Percentiles rank a stretch among this genome's conserved stretches.
Conservation (phyloP, 2,113 vertebrate genomes). For the Eira barbara region DNA sequence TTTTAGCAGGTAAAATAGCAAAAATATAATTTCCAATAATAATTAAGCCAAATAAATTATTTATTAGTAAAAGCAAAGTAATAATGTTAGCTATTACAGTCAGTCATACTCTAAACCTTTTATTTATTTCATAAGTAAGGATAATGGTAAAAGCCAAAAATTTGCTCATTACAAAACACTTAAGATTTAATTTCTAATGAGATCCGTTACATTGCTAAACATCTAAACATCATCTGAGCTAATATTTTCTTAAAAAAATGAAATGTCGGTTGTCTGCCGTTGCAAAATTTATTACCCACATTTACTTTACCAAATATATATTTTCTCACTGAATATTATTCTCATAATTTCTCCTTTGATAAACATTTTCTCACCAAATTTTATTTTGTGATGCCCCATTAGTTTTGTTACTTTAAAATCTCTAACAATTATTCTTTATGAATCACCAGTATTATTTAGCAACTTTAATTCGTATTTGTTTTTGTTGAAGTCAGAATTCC, state of each 20-base stretch:
- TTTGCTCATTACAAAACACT: not conserved
- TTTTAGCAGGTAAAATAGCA: constrained; percentile 25
- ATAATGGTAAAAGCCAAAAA: not conserved
- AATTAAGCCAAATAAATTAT: constrained; percentile 43
- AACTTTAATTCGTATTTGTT: not conserved
- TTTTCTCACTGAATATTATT: constrained; percentile 13
- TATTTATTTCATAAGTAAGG: constrained; percentile 32
- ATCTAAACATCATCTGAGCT: not conserved
- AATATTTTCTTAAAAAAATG: not conserved
- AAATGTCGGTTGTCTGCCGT: not conserved
- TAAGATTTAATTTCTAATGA: constrained; percentile 3
- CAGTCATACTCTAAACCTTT: constrained; percentile 1
- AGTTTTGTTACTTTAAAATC: not conserved
- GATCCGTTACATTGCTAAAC: not conserved
- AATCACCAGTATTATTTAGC: not conserved
- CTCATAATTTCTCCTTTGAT: not conserved
- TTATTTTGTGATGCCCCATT: not conserved
- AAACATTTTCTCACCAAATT: constrained; percentile 12
- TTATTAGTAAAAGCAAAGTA: not conserved
- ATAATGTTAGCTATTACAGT: not conserved
- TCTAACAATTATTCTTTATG: not conserved
- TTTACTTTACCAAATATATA: constrained; percentile 46
- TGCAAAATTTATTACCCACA: not conserved
- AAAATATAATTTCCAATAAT: constrained; percentile 7
- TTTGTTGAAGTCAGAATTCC: not conserved